Evolutionary conservation across 37 sponge, comb jelly and placozoan species (phyloP).

Genomic region (Spongilla lacustris): DNA sequence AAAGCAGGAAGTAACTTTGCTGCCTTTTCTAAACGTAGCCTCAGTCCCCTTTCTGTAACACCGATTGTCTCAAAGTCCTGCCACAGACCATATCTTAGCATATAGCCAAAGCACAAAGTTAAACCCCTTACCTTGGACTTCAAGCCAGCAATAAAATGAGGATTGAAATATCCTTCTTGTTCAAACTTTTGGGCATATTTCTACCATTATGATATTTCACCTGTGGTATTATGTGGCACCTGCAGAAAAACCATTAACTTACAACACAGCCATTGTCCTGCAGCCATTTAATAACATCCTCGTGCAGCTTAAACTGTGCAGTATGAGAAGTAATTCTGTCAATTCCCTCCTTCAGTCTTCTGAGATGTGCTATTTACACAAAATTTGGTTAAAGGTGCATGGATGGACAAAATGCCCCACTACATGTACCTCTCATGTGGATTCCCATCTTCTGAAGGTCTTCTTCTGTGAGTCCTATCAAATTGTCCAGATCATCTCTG

Average conservation of each 20-base stretch:
- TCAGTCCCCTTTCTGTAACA: conserved; percentile 57
- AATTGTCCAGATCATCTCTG: conserved; percentile 62
- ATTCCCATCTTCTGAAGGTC: conserved; percentile 76
- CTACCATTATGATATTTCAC: neutral
- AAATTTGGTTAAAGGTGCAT: no score
- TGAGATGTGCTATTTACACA: no score
- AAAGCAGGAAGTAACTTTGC: conserved; percentile 51
- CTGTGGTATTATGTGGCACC: neutral
- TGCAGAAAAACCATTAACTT: neutral
- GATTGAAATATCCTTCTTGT: conserved; percentile 53
- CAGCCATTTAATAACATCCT: conserved; percentile 7
- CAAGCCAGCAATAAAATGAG: conserved; percentile 46
- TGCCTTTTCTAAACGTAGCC: conserved; percentile 58
- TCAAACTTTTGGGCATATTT: conserved; percentile 40
- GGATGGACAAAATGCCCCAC: no score
- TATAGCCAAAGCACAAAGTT: no score
- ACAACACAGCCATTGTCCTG: neutral
- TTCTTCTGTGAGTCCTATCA: conserved; percentile 43
- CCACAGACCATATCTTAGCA: no score
- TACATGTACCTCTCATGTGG: conserved; percentile 51
- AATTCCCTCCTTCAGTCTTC: no score
- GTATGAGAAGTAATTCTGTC: no score
- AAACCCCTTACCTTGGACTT: conserved; percentile 10
- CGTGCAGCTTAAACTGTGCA: neutral
- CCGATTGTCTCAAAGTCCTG: conserved; percentile 79